Base-by-base conservation (phyloP, 2,888 invertebrate genomes). In the Apamea crenata region DNA sequence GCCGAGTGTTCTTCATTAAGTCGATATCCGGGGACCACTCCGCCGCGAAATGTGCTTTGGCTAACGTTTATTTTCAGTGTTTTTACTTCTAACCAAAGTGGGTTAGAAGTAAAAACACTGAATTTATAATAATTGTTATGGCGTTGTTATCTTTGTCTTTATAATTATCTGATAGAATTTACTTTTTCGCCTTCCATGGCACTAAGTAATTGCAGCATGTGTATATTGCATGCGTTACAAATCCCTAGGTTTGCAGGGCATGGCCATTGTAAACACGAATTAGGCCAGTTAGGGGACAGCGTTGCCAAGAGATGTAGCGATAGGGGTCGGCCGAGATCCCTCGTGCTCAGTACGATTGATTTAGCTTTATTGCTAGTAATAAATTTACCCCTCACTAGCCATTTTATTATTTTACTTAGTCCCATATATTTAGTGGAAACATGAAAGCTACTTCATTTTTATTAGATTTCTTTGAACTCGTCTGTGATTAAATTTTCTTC, bases 311-410 rank as follows among this genome's bases (percentile, higher is more conserved):
- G 92, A 92, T 90, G 90, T 92, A 93, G 91, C 93, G 94, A 94
- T 94, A 93, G 92, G 93, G 92, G 91, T 90, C 91, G 92, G 90
- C 90, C 86, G 91, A 91, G 91, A 91, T 92, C 93, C 93, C 93
- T 92, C 91, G 91, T 88, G 91, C 90, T 90, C 91, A 90, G 92
- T 92, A 85, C 94, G 93, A 95, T 96, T 95, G 95, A 95, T 95
- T 95, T 94, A 94, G 94, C 92, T 95, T 95, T 96, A 96, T 95
- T 94, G 94, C 93, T 89, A 77, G 91, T 92, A 93, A 95, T 96
- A 95, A 95, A 96, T 95, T 93, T 91, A 90, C 91, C 93, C 91
- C 90, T 89, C 89, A 90, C 81, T 79, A 84, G 78, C 76, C 76
- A 81, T 82, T 87, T 85, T 83, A 80, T 85, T 86, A 85, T 84